Conservation (phyloP, 2,113 vertebrate species). For the Theropithecus gelada region DNA sequence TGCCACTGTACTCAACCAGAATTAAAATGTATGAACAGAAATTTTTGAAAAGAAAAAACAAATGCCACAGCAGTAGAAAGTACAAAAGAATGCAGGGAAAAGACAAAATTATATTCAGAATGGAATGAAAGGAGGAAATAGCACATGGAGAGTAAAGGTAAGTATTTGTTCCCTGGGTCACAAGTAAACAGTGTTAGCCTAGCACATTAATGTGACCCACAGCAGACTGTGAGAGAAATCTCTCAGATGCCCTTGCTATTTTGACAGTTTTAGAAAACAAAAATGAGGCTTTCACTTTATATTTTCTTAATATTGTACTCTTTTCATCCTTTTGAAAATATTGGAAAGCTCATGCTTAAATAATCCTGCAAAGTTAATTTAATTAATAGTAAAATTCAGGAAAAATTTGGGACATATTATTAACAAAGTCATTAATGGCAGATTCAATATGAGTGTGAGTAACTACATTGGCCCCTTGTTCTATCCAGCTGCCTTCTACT, state of each 20-base stretch:
- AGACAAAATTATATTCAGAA: background rate
- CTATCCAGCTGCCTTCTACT: background rate
- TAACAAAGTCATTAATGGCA: conserved; percentile 2
- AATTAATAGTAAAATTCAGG: conserved; percentile 24
- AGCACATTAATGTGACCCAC: background rate
- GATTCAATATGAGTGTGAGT: background rate
- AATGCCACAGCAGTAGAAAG: background rate
- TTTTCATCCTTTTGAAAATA: background rate
- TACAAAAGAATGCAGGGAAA: background rate
- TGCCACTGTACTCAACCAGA: background rate
- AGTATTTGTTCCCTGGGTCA: background rate
- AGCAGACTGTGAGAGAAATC: background rate
- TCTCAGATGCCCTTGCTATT: background rate
- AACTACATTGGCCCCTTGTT: background rate
- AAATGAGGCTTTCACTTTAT: background rate
- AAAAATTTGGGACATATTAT: background rate
- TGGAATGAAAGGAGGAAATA: background rate
- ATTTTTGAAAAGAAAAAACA: background rate
- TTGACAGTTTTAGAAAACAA: conserved; percentile 25
- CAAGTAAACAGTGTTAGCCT: background rate
- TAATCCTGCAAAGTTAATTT: background rate
- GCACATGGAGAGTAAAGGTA: background rate
- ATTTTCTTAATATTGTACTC: background rate
- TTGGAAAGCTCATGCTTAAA: background rate
- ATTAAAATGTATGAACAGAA: background rate